Evolutionary conservation across 2,113 vertebrate genomes (phyloP), one percentile per base, ranked within the genome.

Genomic region (Cyanocitta stelleri): DNA sequence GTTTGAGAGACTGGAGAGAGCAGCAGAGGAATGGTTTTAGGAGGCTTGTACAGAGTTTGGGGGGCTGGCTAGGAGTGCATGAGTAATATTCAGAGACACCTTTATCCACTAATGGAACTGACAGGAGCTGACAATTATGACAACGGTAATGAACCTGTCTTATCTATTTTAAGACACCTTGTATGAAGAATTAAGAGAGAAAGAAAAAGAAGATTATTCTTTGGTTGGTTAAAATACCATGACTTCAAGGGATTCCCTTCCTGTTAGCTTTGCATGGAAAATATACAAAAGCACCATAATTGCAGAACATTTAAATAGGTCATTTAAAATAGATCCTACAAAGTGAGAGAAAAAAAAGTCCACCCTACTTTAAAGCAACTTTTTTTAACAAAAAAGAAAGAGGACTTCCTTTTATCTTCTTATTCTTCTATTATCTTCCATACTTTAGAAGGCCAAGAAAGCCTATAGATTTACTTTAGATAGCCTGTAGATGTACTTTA

Each of bases 171-270:
- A 75, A 95, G 90, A 82, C 77, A 79, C 37, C 77, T 87, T 68
- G 73, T 43, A 54, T 64, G 80, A 86, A 72, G 90, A 81, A 90
- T 91, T 88, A 63, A 83, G 75, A 33, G 22, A 62, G 81, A 76
- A 52, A 43, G 35, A 73, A 89, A 66, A 89, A 88, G 62, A 37
- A 83, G 55, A 39, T 89, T 88, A 62, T 79, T 78, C 79, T 95
- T 75, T 92, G 26, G 30, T 64, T 93, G 52, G 83, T 77, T 94
- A 94, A 96, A 96, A 92, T 64, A 62, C 71, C 52, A 43, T 75
- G 77, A 83, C 59, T 97, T 94, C 87, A 96, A 94, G 92, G 87
- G 72, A 88, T 95, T 94, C 94, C 91, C 73, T 73, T 93, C 93
- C 90, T 96, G 55, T 85, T 81, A 54, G 0, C 74, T 96, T 61